Evolutionary conservation across 1,140 invertebrate species (phyloP), one percentile per base, ranked within the genome.

Genomic region (Araneus ventricosus): DNA sequence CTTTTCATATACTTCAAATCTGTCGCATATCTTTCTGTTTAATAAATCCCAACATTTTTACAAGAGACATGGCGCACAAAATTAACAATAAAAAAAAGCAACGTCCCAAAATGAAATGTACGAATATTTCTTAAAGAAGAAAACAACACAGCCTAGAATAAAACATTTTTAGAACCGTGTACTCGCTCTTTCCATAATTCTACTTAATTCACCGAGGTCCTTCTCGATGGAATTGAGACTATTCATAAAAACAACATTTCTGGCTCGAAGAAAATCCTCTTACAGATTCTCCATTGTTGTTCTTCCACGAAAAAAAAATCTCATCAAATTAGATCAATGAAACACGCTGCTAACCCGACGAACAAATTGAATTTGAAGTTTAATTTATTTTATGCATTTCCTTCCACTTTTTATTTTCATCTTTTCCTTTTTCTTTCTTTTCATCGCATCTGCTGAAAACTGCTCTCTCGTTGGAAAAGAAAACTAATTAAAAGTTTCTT

Each of bases 341-440:
- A 75, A 34, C 27, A 37, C 20, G 70, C 17, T 75, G 14, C 70
- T 20, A 70, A 75, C 30, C 14, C 17, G 34, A 22, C 14, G 70
- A 75, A 75, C 70, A 75, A 75, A 75, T 75, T 75, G 70, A 75
- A 75, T 75, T 75, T 75, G 27, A 37, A 75, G 70, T 75, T 75
- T 75, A 75, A 75, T 75, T 75, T 34, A 37, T 34, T 37, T 75
- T 20, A 37, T 70, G 63, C 27, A 70, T 34, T 70, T 70, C 27
- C 20, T 70, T 30, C 27, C n/a, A 6, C 27, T 14, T 30, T 30
- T 14, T 30, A 24, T 5, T 14, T 70, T n/a, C 63, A 14, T 67
- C 63, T 67, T 67, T 67, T 27, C 63, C 1, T 22, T 24, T 17
- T n/a, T 14, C 45, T 2, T 52, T 14, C 45, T 4, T 52, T 52